Evolutionary conservation across 2,113 vertebrate genomes (phyloP).

Genomic region (Ctenodactylus gundi): DNA sequence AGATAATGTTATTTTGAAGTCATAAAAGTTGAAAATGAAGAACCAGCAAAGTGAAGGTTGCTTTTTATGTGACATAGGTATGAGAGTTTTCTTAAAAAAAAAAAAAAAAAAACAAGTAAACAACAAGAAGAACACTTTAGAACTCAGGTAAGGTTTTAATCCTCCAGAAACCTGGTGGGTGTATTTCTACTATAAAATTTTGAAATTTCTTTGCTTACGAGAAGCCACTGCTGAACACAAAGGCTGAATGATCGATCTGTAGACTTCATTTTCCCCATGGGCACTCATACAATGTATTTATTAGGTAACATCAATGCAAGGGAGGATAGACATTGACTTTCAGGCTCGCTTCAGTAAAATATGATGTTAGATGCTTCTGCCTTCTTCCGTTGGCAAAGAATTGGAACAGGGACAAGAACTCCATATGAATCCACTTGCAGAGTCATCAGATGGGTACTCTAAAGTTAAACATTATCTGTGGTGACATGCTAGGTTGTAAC

Average conservation of each 20-base stretch:
- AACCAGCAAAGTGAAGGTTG: neutral
- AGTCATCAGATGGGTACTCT: neutral
- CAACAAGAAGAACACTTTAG: neutral
- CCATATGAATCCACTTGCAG: neutral
- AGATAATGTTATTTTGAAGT: neutral
- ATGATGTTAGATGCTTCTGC: neutral
- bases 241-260: too few relatives aligned
- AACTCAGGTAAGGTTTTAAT: neutral
- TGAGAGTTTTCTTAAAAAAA: neutral
- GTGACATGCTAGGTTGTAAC: neutral
- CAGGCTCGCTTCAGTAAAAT: slow-evolving; percentile 2
- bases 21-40: neutral
- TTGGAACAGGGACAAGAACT: neutral
- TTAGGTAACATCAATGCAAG: neutral
- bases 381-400: neutral
- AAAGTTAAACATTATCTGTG: neutral
- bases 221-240: too few relatives aligned
- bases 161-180: neutral
- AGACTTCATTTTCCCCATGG: neutral
- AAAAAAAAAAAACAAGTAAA: neutral
- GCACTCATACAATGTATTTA: neutral
- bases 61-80: neutral
- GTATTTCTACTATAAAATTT: neutral
- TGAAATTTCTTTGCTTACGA: too few relatives aligned
- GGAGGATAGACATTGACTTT: neutral